Base-by-base conservation (phyloP, 2,888 invertebrate genomes). In the Lithophane ornitopus region DNA sequence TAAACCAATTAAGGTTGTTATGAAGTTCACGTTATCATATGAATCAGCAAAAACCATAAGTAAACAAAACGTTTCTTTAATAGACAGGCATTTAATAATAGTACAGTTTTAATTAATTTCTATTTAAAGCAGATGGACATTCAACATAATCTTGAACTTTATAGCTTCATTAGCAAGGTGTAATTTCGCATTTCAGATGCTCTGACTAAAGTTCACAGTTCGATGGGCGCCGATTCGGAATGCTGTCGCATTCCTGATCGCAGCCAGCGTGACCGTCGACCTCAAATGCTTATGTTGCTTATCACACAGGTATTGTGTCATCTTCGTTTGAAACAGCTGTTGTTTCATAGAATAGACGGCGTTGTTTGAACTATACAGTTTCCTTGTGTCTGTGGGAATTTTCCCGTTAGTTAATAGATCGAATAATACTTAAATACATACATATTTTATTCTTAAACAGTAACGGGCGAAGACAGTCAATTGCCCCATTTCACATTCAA, bases 191-290 rank as follows among this genome's bases (percentile, higher is more conserved):
- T 75, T 81, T 72, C 7, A 46, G 44, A 39, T 81, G 63, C 44
- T 67, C 65, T 76, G 70, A 85, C 78, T 78, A 74, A 78, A 78
- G 85, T 88, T 89, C 80, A 89, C 88, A 90, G 91, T 89, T 88
- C 88, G 88, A 80, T 84, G 89, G 73, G 80, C 86, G 80, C 73
- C 81, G 76, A 85, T 83, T 85, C 59, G 69, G 85, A 86, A 84
- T 87, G 88, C 85, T 85, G 83, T 84, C 79, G 85, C 89, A 90
- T 91, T 88, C 90, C 89, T 80, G 80, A 76, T 75, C 80, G 85
- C 84, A 87, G 86, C 67, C 80, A 80, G 89, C 91, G 87, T 91
- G 89, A 92, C 91, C 84, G 82, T 70, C 84, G 91, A 89, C 89
- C 91, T 88, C 81, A 84, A 81, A 84, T 72, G 44, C 72, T 34